phyloP scores from a whole-genome alignment of 2,888 invertebrate genomes.

The Hylaea fasciaria region DNA sequence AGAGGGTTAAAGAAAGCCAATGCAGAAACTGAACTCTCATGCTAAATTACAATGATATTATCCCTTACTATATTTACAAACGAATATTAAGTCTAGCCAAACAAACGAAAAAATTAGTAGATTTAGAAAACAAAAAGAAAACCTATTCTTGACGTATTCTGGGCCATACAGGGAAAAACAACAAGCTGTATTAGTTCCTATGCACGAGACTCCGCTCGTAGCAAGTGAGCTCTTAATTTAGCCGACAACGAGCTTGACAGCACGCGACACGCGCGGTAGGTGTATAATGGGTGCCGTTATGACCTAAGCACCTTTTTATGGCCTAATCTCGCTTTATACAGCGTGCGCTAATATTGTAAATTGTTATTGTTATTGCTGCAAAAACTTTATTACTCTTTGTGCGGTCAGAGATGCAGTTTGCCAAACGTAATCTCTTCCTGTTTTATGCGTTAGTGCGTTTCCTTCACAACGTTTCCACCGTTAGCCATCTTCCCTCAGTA shows the following conservation, averaged over 20 bases:
- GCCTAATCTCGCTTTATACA: constrained; percentile 20
- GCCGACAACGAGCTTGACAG: neutral
- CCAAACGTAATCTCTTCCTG: constrained; percentile 4
- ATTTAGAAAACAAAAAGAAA: too few species aligned
- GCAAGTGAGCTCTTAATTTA: neutral
- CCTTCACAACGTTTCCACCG: constrained; percentile 1
- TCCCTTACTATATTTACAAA: too few species aligned
- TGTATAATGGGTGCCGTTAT: constrained; percentile 28
- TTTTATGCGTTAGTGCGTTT: neutral
- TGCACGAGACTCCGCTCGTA: too few species aligned
- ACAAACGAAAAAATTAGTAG: too few species aligned
- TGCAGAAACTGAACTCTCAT: neutral
- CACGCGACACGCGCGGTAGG: neutral
- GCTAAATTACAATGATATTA: neutral
- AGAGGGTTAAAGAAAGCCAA: too few species aligned
- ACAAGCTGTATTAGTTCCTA: too few species aligned
- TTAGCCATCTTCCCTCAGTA: too few species aligned
- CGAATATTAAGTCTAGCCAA: too few species aligned
- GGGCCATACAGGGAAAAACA: too few species aligned
- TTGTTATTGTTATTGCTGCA: constrained; percentile 6
- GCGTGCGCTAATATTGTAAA: constrained; percentile 11
- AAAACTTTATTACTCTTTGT: constrained; percentile 4
- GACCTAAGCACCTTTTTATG: constrained; percentile 30
- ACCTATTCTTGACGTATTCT: too few species aligned
- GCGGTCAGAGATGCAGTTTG: constrained; percentile 16